Base-by-base conservation (phyloP, 2,113 vertebrate genomes). In the Ophthalmolycus amberensis region DNA sequence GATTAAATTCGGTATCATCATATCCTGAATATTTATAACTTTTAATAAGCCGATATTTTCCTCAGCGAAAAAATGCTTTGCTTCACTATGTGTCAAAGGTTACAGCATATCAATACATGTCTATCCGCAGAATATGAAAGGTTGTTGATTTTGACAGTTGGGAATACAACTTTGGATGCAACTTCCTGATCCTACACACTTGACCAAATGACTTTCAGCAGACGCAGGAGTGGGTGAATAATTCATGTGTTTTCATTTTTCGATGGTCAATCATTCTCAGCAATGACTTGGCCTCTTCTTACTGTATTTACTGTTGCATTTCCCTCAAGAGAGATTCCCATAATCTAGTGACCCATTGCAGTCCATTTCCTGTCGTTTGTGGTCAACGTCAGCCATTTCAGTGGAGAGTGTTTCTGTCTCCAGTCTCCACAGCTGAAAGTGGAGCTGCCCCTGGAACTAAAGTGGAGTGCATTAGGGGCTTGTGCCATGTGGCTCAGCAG, bases 401-500 rank as follows among this genome's bases (percentile, higher is more conserved):
- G 27, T 5, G 32, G 40, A 25, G 38, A 63, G 54, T 75, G 12
- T 77, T 75, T 82, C n/a, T 70, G 44, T 76, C 69, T 75, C 65
- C 66, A 22, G 77, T 52, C 38, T 82, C 15, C 6, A 2, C n/a
- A 18, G 79, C 72, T 86, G 75, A 87, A 83, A 84, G 88, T 34
- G 27, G 71, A 85, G 82, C 67, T 78, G 84, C 64, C 83, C 29
- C 70, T 27, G 50, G 68, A 70, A 40, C 60, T 40, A 29, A 77
- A 32, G 63, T 65, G 83, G 70, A 89, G 89, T 88, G 85, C 71
- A 91, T 90, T 88, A 92, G 50, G 58, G 83, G 83, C n/a, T 68
- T 67, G 78, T 83, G 85, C 79, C 65, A 66, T 79, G 44, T 62
- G 66, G 44, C 78, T 68, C 83, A 75, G 81, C 82, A 60, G 85